A percentile compares a stretch with the other conserved stretches of the same genome.
phyloP scores from a whole-genome alignment of 2,113 vertebrate species.

The Rhinogobius similis region DNA sequence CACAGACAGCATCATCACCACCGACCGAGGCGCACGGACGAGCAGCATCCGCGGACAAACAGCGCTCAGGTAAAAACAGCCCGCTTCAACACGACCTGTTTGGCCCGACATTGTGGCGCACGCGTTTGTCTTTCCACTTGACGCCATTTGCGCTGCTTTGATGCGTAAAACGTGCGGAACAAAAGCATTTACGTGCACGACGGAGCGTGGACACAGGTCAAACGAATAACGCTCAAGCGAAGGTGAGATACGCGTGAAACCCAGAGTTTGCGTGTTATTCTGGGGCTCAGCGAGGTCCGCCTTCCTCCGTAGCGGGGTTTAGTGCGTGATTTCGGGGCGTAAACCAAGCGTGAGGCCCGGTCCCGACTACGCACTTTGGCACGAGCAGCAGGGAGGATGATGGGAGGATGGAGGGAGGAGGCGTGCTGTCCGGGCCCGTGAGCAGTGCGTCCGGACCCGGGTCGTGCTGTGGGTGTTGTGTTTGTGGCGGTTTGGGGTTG shows the following conservation, averaged over 20 bases:
- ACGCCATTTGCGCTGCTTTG: not conserved
- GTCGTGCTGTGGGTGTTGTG: not conserved
- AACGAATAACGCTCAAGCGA: not conserved
- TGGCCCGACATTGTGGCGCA: too few relatives aligned
- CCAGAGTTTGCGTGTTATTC: not conserved
- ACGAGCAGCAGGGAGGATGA: not conserved
- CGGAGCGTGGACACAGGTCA: not conserved
- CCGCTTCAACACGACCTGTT: not conserved
- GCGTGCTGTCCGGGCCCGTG: not conserved
- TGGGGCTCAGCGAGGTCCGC: not conserved
- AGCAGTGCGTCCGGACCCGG: not conserved
- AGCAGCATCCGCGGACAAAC: not conserved
- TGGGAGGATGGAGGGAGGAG: not conserved
- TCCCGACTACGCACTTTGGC: slow-evolving; percentile 1
- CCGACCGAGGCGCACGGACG: not conserved
- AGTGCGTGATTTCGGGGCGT: not conserved
- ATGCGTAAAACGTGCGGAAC: not conserved
- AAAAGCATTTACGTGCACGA: not conserved
- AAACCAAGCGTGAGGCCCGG: not conserved
- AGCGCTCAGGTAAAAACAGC: not conserved
- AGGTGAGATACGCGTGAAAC: not conserved
- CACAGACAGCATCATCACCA: not conserved
- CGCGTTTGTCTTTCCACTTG: too few relatives aligned
- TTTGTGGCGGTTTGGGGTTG: not conserved
- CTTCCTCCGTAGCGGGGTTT: not conserved